Evolutionary conservation across 1,140 invertebrate species (phyloP).

Genomic region (Parasteatoda tepidariorum): DNA sequence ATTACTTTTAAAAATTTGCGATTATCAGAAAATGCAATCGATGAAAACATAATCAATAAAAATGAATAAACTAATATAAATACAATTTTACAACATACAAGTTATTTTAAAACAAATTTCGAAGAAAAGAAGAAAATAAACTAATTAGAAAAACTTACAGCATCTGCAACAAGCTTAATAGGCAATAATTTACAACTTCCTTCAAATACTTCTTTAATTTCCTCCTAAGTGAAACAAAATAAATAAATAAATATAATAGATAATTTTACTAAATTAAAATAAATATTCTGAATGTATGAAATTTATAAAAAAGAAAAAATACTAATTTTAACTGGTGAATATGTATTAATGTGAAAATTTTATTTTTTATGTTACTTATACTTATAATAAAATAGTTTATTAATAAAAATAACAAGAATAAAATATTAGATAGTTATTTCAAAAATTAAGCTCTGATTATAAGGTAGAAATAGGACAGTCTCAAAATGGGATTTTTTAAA

Average conservation of each 20-base stretch:
- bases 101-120: too few species aligned
- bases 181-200: conserved; percentile 87
- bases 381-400: not conserved
- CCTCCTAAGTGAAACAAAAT: conserved; percentile 73
- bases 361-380: not conserved
- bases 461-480: too few species aligned
- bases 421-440: too few species aligned
- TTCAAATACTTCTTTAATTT: conserved; percentile 88
- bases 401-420: not conserved
- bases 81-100: too few species aligned
- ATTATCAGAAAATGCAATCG: too few species aligned
- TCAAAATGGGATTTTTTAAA: too few species aligned
- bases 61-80: too few species aligned
- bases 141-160: conserved; percentile 65
- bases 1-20: too few species aligned
- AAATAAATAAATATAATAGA: not conserved
- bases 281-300: not conserved
- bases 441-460: too few species aligned
- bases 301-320: not conserved
- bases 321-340: not conserved
- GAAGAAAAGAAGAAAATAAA: not conserved
- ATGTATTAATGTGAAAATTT: not conserved
- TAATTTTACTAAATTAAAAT: not conserved
- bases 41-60: too few species aligned
- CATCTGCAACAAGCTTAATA: conserved; percentile 79